phyloP scores from a whole-genome alignment of 2,888 invertebrate genomes.

The Bembecia ichneumoniformis region DNA sequence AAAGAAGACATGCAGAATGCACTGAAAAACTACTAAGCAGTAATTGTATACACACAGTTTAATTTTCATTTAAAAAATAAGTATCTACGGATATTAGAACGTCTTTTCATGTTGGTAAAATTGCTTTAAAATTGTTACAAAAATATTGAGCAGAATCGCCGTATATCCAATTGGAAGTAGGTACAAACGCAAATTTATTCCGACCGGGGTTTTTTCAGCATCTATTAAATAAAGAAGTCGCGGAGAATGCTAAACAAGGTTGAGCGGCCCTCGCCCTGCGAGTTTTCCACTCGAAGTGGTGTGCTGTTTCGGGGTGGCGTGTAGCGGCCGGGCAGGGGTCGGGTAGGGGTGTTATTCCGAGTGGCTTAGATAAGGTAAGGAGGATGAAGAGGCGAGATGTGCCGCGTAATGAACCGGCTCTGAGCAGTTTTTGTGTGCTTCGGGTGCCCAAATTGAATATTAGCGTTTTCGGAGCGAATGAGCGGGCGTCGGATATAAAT shows the following conservation, averaged over 20 bases:
- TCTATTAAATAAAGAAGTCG: slow-evolving; percentile 72
- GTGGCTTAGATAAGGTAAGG: slow-evolving; percentile 71
- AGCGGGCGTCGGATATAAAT: slow-evolving; percentile 67
- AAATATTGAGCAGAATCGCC: slow-evolving; percentile 13
- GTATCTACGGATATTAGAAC: slow-evolving; percentile 9
- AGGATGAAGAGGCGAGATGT: slow-evolving; percentile 70
- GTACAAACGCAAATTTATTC: slow-evolving; percentile 68
- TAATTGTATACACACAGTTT: too few species aligned
- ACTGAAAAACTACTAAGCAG: too few species aligned
- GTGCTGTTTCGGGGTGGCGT: slow-evolving; percentile 37
- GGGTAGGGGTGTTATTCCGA: slow-evolving; percentile 55
- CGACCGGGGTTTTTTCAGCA: slow-evolving; percentile 63
- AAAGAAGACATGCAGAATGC: too few species aligned
- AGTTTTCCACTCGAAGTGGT: slow-evolving; percentile 70
- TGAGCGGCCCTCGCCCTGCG: slow-evolving; percentile 68
- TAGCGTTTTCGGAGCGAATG: slow-evolving; percentile 69
- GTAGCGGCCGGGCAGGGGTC: slow-evolving; percentile 21
- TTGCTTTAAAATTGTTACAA: too few species aligned
- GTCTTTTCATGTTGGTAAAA: too few species aligned
- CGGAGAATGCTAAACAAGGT: slow-evolving; percentile 71
- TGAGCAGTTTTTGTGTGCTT: slow-evolving; percentile 69
- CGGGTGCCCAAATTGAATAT: slow-evolving; percentile 69
- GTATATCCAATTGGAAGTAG: slow-evolving; percentile 26
- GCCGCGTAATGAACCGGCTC: slow-evolving; percentile 69
- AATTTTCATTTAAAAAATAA: not conserved